Evolutionary conservation across 2,888 invertebrate species (phyloP).

Genomic region (Chrysolina oricalcia): DNA sequence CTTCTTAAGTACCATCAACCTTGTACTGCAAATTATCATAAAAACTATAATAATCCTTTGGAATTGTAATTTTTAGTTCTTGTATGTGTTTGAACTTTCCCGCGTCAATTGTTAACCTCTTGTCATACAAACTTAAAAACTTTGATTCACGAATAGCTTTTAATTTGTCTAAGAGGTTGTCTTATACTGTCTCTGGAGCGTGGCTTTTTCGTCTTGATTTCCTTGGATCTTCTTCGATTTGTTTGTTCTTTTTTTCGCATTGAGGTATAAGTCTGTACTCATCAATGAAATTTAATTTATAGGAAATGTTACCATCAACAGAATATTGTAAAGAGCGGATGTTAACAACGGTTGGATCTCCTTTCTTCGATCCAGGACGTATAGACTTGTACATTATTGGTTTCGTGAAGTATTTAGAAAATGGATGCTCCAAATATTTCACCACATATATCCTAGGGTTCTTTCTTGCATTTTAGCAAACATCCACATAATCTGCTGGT

Average conservation of each 20-base stretch:
- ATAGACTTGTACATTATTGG: conserved; percentile 18
- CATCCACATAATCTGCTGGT: conserved; percentile 9
- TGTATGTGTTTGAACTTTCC: conserved; percentile 23
- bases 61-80: conserved; percentile 20
- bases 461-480: conserved; percentile 22
- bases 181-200: not conserved
- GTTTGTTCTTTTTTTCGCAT: conserved; percentile 18
- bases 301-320: conserved; percentile 27
- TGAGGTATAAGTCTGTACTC: conserved; percentile 22
- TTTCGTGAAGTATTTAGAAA: conserved; percentile 11
- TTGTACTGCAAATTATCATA: conserved; percentile 7
- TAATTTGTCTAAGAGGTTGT: not conserved
- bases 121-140: conserved; percentile 21
- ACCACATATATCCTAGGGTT: conserved; percentile 18
- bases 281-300: conserved; percentile 24
- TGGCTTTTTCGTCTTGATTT: conserved; percentile 21
- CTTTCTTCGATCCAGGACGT: conserved; percentile 15
- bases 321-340: conserved; percentile 26
- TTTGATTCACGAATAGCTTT: conserved; percentile 13
- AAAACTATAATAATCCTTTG: conserved; percentile 12
- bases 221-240: conserved; percentile 20
- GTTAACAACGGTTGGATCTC: conserved; percentile 4
- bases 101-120: conserved; percentile 15
- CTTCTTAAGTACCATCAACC: not conserved
- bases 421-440: conserved; percentile 17